Base-by-base conservation (phyloP, 2,888 invertebrate species). In the Steinernema hermaphroditum region DNA sequence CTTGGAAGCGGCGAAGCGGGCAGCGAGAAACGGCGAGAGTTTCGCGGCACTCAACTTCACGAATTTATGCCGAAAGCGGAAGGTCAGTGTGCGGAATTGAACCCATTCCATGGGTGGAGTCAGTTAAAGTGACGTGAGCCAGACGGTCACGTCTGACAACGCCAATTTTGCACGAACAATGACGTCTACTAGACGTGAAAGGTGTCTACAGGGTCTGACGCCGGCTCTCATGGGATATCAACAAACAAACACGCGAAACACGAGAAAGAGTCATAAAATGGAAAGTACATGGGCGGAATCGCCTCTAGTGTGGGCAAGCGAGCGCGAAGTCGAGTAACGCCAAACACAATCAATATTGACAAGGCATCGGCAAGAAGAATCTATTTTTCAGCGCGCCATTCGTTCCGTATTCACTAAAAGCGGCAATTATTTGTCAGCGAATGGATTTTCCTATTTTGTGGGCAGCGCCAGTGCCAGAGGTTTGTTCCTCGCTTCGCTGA, bases 401-500 rank as follows among this genome's bases (percentile, higher is more conserved):
- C n/a, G 37, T 37, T 37, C 37, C 37, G 37, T 22, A 22, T 2
- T 46, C 46, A 9, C 46, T 46, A 46, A 46, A 46, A 16, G 50
- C 50, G 8, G 22, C 19, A 50, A 9, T 22, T 6, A 50, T 22
- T 50, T 37, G 37, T 37, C 6, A 8, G 37, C 6, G 37, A 37
- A 37, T 37, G 37, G 37, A 37, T 37, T 37, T 37, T 12, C 6
- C 37, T 4, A 37, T 37, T 22, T 24, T 2, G 50, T 19, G 2
- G 50, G 50, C 19, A 50, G 50, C 24, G 62, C n/a, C 62, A 62
- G 16, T 12, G 62, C 70, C 6, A 76, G 72, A 2, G 78, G 72
- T 57, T 72, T 68, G 37, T 77, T 78, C 16, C 78, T 41, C 8
- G 76, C 54, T 43, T 62, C 69, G 32, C 27, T 54, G 41, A 77